phyloP scores from a whole-genome alignment of 2,888 invertebrate species.

The Lottia scabra region DNA sequence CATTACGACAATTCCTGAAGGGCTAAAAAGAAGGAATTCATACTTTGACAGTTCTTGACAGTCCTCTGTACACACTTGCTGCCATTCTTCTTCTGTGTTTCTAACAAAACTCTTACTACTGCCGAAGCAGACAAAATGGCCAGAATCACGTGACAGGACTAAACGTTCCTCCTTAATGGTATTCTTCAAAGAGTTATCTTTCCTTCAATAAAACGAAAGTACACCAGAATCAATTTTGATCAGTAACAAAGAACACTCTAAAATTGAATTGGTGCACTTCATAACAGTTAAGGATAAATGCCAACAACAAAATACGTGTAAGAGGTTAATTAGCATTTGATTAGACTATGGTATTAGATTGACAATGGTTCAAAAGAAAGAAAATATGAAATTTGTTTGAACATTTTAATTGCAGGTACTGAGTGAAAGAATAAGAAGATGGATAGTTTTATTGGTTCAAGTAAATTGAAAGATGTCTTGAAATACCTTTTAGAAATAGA shows the following conservation, averaged over 20 bases:
- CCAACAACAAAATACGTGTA: no score
- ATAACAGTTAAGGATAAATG: no score
- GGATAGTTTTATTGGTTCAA: neutral
- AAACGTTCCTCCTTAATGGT: neutral
- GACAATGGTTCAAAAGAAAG: no score
- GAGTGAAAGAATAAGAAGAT: neutral
- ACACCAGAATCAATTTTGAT: no score
- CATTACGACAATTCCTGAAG: neutral
- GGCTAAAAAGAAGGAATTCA: neutral
- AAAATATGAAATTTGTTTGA: no score
- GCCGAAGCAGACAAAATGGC: neutral
- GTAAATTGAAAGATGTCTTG: constrained; percentile 19
- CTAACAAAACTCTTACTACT: neutral
- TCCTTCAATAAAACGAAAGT: neutral
- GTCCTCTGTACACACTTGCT: constrained; percentile 9
- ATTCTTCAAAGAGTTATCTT: neutral
- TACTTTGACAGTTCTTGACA: constrained; percentile 9
- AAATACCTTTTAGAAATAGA: constrained; percentile 13
- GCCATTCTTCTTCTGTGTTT: constrained; percentile 15
- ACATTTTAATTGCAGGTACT: no score
- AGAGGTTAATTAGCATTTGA: no score
- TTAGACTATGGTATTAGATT: no score
- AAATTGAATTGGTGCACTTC: no score
- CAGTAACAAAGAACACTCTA: no score
- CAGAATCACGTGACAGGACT: neutral